Evolutionary conservation across 2,888 invertebrate genomes (phyloP).

Genomic region (Stictocephala bisonia): DNA sequence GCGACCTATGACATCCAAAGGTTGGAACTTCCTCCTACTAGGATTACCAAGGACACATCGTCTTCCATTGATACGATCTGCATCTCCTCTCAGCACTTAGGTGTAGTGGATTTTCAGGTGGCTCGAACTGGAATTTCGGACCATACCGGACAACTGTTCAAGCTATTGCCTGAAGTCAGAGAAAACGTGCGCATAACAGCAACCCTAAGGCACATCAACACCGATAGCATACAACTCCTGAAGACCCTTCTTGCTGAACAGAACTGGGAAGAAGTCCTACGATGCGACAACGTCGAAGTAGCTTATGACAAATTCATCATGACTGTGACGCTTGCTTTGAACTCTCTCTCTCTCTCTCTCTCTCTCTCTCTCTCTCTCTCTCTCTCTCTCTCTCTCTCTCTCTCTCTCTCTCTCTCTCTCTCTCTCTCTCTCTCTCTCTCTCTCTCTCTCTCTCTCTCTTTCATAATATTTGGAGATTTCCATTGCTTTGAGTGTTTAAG

Average conservation of each 20-base stretch:
- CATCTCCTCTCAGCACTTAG: not conserved
- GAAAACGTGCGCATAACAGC: not conserved
- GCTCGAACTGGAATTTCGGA: not conserved
- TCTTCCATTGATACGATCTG: not conserved
- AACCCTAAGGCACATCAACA: not conserved
- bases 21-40: not conserved
- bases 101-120: not conserved
- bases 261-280: not conserved
- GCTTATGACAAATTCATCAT: constrained; percentile 1
- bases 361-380: too few species aligned
- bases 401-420: too few species aligned
- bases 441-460: too few species aligned
- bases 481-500: too few species aligned
- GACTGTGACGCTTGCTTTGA: not conserved
- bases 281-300: not conserved
- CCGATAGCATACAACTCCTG: not conserved
- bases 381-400: too few species aligned
- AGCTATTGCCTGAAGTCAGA: not conserved
- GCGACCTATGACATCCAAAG: constrained; percentile 7
- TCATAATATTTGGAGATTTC: too few species aligned
- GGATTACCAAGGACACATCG: not conserved
- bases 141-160: not conserved
- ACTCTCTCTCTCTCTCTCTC: too few species aligned
- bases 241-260: not conserved
- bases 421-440: too few species aligned